These are phyloP conservation scores for Pseudopodoces humilis DNA, from an alignment of 2,113 vertebrate genomes.

Conservation along the genomic window DNA sequence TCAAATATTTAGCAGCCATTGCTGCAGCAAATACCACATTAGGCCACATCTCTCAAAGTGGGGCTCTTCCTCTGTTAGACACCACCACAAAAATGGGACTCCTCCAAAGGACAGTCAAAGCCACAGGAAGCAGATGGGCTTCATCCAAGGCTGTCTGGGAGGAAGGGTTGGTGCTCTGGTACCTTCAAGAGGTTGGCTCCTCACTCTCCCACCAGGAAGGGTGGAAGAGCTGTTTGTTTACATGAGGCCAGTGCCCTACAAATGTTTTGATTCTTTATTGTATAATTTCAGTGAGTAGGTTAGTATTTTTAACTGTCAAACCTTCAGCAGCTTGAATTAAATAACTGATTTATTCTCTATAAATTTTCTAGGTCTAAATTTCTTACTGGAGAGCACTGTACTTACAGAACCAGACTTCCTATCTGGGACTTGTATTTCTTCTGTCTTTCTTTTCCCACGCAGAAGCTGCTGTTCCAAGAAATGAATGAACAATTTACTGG, in stretches of 20 bases:
- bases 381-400: neutral
- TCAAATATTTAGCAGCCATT: neutral
- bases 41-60: neutral
- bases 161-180: neutral
- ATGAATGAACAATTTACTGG: neutral
- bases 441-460: neutral
- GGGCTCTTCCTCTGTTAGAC: neutral
- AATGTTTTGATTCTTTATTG: neutral
- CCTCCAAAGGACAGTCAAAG: neutral
- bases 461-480: neutral
- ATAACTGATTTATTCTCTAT: neutral
- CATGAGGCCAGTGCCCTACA: neutral
- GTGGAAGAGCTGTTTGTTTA: neutral
- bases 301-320: neutral
- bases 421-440: neutral
- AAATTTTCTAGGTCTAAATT: neutral
- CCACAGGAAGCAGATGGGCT: neutral
- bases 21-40: neutral
- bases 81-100: rapidly evolving
- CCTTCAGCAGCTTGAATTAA: neutral
- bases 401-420: neutral
- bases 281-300: neutral
- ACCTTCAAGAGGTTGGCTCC: neutral
- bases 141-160: neutral
- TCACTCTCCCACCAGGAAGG: neutral